Evolutionary conservation across 2,888 invertebrate genomes (phyloP).

Genomic region (Amiota communis): DNA sequence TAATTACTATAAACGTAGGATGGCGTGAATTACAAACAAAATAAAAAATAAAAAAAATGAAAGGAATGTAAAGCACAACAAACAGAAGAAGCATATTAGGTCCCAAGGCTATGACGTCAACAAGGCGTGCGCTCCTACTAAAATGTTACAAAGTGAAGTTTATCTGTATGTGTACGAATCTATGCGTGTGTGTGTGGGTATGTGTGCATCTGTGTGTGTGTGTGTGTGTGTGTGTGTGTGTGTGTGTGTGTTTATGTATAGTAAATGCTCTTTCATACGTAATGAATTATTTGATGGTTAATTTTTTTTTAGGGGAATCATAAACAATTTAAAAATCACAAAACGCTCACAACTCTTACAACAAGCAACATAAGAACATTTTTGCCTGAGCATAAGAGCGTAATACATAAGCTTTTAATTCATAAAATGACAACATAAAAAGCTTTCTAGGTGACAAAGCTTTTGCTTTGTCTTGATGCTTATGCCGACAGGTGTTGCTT

Average conservation of each 20-base stretch:
- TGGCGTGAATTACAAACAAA: too few species aligned
- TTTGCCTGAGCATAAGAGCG: background rate
- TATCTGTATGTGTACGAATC: too few species aligned
- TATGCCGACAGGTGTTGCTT: conserved; percentile 62
- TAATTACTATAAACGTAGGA: too few species aligned
- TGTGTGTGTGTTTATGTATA: too few species aligned
- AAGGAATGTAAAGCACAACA: background rate
- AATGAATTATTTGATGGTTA: background rate
- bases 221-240: too few species aligned
- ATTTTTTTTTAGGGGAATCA: too few species aligned
- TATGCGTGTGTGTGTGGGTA: too few species aligned
- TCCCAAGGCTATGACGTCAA: conserved; percentile 26
- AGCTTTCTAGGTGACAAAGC: conserved; percentile 39
- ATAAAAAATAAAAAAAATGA: too few species aligned
- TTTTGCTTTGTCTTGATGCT: conserved; percentile 21
- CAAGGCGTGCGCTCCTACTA: background rate
- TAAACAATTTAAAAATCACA: background rate
- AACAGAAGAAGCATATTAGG: background rate
- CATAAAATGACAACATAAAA: conserved; percentile 55
- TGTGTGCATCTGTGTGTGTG: too few species aligned
- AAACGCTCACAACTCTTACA: background rate
- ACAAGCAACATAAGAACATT: background rate
- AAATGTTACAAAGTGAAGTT: background rate
- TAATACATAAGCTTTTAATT: conserved; percentile 50
- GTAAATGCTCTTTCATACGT: too few species aligned